Evolutionary conservation across 2,113 vertebrate species (phyloP), one percentile per base, ranked within the genome.

Genomic region (Bubo bubo): DNA sequence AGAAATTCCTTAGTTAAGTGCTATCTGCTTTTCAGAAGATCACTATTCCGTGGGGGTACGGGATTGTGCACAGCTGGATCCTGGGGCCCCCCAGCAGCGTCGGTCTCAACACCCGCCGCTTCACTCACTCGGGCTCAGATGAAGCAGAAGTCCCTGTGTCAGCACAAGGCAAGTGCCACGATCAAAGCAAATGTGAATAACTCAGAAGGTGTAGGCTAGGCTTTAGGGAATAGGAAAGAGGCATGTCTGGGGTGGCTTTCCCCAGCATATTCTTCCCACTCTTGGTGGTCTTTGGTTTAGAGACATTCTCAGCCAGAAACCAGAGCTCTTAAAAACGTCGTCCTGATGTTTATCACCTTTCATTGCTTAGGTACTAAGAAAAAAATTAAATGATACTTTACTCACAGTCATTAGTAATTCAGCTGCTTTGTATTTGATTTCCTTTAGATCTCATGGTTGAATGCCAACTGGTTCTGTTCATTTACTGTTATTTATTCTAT

Each of bases 401-500:
- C 67, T 82, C 34, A 10, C 17, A 92, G 28, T 52, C 79, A 72
- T 91, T 90, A 94, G 70, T 82, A 89, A 96, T 94, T 95, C 81
- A 90, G 55, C 60, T 75, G 81, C 82, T 95, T 94, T 71, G 32
- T 59, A n/a, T 93, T 60, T 90, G 47, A 72, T 90, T 96, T 91
- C 81, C 77, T 83, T 94, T 91, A 90, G 90, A 96, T 88, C 70
- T 96, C 74, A 62, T 66, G 66, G 90, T 86, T 95, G 81, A 95
- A 92, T 82, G 90, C 95, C 81, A 91, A 53, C 62, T 96, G 77
- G 28, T 82, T 75, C 81, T 91, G 60, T 90, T 96, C 77, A 95
- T 95, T 95, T 93, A 72, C 85, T 90, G 52, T 86, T 96, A 82
- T 95, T 93, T 93, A 93, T 94, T 88, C 77, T 79, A 18, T 88